Percentiles rank a stretch among this genome's conserved stretches.
phyloP scores from a whole-genome alignment of 2,888 invertebrate species.

The Protula sp. region DNA sequence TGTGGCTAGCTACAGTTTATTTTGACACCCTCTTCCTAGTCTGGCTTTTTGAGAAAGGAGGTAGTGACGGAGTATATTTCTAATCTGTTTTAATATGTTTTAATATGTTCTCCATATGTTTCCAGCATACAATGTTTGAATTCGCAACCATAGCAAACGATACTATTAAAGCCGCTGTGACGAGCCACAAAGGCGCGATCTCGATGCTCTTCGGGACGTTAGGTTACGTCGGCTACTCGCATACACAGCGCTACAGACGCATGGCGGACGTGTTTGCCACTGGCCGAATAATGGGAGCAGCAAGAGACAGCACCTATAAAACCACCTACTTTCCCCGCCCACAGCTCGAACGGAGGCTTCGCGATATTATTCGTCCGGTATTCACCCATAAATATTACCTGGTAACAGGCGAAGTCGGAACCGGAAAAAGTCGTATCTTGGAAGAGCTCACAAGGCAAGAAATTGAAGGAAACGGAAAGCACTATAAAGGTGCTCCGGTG shows the following conservation, averaged over 20 bases:
- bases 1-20: too few species aligned
- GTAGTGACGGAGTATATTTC: too few species aligned
- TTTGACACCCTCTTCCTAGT: too few species aligned
- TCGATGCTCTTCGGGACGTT: too few species aligned
- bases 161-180: too few species aligned
- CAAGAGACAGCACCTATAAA: neutral
- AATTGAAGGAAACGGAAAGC: conserved; percentile 6
- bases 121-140: too few species aligned
- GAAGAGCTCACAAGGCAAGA: conserved; percentile 16
- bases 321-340: neutral
- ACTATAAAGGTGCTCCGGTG: conserved; percentile 19
- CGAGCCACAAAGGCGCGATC: too few species aligned
- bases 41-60: too few species aligned
- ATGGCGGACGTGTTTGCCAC: neutral
- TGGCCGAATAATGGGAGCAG: neutral
- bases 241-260: neutral
- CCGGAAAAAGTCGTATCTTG: conserved; percentile 22
- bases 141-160: too few species aligned
- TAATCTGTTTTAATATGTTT: too few species aligned
- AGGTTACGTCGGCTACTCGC: neutral
- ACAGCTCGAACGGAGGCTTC: conserved; percentile 5
- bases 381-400: conserved; percentile 23
- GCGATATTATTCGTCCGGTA: conserved; percentile 3
- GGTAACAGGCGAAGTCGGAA: conserved; percentile 22
- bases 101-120: too few species aligned